Percentiles rank a stretch among this genome's conserved stretches.
These are phyloP conservation scores for Carcharodon carcharias DNA, from an alignment of 2,797 vertebrate species.

Conservation along the genomic window DNA sequence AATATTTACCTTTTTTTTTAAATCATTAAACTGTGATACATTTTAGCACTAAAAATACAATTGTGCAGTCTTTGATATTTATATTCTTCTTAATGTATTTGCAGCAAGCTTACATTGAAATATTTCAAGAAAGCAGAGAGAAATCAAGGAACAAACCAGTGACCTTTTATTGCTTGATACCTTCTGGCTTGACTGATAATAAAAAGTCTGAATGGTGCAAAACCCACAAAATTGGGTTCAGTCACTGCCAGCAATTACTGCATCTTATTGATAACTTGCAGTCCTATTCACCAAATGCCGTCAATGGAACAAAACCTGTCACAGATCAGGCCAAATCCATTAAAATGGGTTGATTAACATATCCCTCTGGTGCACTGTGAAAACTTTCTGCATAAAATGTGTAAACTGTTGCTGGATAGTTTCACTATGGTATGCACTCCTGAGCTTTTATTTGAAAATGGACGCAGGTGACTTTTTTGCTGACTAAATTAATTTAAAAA, in stretches of 20 bases:
- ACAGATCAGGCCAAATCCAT: conserved; percentile 66
- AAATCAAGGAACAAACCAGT: conserved; percentile 50
- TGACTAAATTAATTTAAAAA: background rate
- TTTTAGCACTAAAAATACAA: conserved; percentile 16
- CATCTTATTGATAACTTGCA: conserved; percentile 67
- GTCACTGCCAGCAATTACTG: conserved; percentile 61
- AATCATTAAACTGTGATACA: background rate
- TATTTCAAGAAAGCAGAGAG: conserved; percentile 31
- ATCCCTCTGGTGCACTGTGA: conserved; percentile 57
- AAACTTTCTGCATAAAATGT: conserved; percentile 59
- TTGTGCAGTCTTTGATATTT: conserved; percentile 19
- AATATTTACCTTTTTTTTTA: conserved; percentile 4
- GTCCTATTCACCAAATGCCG: conserved; percentile 59
- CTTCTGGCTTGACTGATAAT: conserved; percentile 53
- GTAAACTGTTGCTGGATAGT: conserved; percentile 51
- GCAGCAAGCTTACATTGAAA: background rate
- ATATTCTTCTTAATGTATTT: background rate
- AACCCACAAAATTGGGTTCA: conserved; percentile 53
- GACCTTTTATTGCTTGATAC: conserved; percentile 51
- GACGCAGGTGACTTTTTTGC: background rate
- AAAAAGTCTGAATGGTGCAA: conserved; percentile 49
- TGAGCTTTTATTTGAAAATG: background rate
- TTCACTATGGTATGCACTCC: conserved; percentile 50
- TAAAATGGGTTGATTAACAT: conserved; percentile 67
- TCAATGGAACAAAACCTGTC: conserved; percentile 65